phyloP scores from a whole-genome alignment of 2,888 invertebrate species.

The Ecdyonurus torrentis region DNA sequence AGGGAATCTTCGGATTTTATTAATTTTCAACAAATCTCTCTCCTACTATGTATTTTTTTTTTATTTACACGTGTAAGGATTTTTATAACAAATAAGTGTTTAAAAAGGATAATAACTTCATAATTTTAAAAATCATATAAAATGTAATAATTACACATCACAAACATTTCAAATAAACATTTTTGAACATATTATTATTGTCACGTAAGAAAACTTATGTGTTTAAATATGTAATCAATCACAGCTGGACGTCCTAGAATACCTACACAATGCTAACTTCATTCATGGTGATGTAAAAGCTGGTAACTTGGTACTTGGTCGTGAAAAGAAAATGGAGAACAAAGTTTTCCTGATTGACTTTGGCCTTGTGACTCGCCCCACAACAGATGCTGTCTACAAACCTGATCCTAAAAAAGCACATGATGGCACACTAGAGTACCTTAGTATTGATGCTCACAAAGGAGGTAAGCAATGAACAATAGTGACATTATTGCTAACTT shows the following conservation, averaged over 20 bases:
- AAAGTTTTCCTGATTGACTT: constrained; percentile 85
- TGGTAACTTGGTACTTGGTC: constrained; percentile 34
- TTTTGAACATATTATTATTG: constrained; percentile 5
- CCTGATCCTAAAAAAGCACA: constrained; percentile 84
- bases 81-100: neutral
- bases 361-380: constrained; percentile 67
- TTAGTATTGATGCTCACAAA: constrained; percentile 87
- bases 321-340: constrained; percentile 33
- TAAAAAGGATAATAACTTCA: neutral
- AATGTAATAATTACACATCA: no score
- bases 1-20: no score
- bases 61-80: no score
- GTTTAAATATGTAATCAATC: neutral
- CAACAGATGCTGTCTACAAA: constrained; percentile 57
- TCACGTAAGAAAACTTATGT: neutral
- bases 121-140: constrained; percentile 6
- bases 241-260: constrained; percentile 35
- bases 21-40: no score
- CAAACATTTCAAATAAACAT: constrained; percentile 4
- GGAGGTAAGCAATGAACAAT: no score
- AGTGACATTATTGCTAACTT: no score
- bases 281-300: constrained; percentile 44
- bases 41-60: no score
- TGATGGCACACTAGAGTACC: constrained; percentile 94
- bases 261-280: constrained; percentile 36